A percentile compares a stretch with the other conserved stretches of the same genome.
Conservation (phyloP, 2,113 vertebrate genomes). For the Cinclus cinclus region DNA sequence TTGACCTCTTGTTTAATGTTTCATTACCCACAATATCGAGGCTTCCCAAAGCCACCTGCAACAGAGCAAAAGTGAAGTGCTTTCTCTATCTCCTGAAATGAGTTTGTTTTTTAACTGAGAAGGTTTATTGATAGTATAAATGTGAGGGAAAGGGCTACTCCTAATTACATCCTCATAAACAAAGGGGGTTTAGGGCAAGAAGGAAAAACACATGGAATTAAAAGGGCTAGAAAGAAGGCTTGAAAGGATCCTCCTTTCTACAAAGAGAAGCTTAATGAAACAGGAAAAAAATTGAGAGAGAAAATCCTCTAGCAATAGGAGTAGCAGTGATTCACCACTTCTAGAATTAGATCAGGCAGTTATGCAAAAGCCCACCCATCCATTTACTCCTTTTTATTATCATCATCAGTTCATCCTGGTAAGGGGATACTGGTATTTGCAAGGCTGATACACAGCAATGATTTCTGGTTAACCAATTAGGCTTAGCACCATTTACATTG, state of each 20-base stretch:
- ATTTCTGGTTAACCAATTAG: neutral
- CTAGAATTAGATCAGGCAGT: neutral
- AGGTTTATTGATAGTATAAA: neutral
- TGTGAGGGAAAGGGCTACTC: neutral
- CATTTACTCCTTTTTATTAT: neutral
- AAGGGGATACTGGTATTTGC: neutral
- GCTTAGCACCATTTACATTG: conserved; percentile 10
- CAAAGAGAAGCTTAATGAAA: neutral
- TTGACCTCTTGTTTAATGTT: neutral
- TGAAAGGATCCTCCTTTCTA: neutral
- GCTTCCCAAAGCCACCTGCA: neutral
- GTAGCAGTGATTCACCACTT: neutral
- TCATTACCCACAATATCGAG: neutral
- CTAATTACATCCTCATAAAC: neutral
- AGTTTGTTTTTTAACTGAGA: neutral
- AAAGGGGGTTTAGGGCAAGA: neutral
- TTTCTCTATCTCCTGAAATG: neutral
- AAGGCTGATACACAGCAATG: neutral
- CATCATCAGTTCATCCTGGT: neutral
- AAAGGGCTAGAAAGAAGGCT: neutral
- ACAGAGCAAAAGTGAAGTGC: neutral
- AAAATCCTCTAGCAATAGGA: neutral
- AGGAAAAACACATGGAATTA: neutral
- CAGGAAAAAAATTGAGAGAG: neutral
- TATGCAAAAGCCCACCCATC: neutral